Evolutionary conservation across 2,797 vertebrate genomes (phyloP).

Genomic region (Rhinogobio ventralis): DNA sequence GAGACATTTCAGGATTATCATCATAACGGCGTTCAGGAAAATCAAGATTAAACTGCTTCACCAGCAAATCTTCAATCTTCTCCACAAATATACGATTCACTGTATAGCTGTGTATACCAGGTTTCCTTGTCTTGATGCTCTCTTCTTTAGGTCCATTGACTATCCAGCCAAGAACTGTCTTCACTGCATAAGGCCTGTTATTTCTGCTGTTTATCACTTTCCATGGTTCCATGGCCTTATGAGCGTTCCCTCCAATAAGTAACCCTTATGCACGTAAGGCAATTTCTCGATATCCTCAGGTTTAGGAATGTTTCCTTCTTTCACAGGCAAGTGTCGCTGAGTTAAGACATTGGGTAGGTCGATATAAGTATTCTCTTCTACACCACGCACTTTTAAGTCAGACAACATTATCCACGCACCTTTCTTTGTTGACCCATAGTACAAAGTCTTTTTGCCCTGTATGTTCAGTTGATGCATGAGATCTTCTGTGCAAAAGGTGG

Average conservation of each 20-base stretch:
- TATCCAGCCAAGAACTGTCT: too few species aligned
- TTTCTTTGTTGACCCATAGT: constrained; percentile 31
- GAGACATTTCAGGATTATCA: background rate
- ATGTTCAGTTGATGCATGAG: constrained; percentile 29
- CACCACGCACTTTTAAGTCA: constrained; percentile 1
- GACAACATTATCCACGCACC: background rate
- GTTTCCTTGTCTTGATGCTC: background rate
- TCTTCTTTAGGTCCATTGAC: background rate
- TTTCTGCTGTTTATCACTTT: too few species aligned
- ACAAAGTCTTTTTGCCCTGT: constrained; percentile 27
- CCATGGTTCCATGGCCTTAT: too few species aligned
- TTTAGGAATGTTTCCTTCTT: too few species aligned
- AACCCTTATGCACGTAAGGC: too few species aligned
- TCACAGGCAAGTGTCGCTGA: background rate
- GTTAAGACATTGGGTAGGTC: background rate
- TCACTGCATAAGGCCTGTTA: too few species aligned
- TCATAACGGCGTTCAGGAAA: background rate
- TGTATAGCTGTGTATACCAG: background rate
- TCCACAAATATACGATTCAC: background rate
- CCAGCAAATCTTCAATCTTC: background rate
- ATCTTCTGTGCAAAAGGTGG: constrained; percentile 42
- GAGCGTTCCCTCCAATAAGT: too few species aligned
- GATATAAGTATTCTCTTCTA: background rate
- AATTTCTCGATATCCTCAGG: too few species aligned
- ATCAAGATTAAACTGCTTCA: background rate